Evolutionary conservation across 2,113 vertebrate species (phyloP).

Genomic region (Thalassoma bifasciatum): DNA sequence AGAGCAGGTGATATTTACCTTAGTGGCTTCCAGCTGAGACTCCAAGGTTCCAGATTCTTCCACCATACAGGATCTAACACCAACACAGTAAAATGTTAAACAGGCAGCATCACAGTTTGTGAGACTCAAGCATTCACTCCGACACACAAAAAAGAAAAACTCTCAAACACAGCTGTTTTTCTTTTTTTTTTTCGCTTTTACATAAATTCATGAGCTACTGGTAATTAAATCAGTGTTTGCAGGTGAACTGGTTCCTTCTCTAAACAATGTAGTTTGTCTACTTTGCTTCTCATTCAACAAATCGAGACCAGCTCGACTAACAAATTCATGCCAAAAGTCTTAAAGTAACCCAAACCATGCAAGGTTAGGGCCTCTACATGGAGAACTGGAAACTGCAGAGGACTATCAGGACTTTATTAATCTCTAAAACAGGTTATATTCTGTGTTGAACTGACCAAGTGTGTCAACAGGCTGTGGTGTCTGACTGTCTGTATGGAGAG

Average conservation of each 20-base stretch:
- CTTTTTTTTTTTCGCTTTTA: too few species aligned
- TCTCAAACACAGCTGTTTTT: neutral
- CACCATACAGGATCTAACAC: constrained; percentile 96
- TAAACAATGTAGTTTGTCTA: too few species aligned
- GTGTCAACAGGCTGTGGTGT: too few species aligned
- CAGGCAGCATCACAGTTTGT: neutral
- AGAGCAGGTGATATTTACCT: constrained; percentile 80
- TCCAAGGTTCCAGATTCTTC: constrained; percentile 97
- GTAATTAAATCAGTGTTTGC: neutral
- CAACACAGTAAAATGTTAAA: constrained; percentile 61
- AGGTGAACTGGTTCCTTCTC: neutral
- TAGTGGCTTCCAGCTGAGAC: constrained; percentile 97
- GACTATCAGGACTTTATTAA: neutral
- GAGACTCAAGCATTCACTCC: neutral
- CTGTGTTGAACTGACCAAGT: too few species aligned
- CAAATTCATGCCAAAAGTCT: constrained; percentile 48
- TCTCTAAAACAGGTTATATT: too few species aligned
- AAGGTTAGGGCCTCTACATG: constrained; percentile 51
- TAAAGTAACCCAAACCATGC: constrained; percentile 70
- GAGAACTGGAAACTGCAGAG: constrained; percentile 66
- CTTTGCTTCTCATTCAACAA: too few species aligned
- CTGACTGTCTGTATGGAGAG: neutral
- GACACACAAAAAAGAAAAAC: neutral
- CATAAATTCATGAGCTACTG: neutral
- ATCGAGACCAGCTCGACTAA: too few species aligned